Percentiles rank a stretch among this genome's conserved stretches.
Evolutionary conservation across 2,888 invertebrate genomes (phyloP).

Genomic region (Eupithecia centaureata): DNA sequence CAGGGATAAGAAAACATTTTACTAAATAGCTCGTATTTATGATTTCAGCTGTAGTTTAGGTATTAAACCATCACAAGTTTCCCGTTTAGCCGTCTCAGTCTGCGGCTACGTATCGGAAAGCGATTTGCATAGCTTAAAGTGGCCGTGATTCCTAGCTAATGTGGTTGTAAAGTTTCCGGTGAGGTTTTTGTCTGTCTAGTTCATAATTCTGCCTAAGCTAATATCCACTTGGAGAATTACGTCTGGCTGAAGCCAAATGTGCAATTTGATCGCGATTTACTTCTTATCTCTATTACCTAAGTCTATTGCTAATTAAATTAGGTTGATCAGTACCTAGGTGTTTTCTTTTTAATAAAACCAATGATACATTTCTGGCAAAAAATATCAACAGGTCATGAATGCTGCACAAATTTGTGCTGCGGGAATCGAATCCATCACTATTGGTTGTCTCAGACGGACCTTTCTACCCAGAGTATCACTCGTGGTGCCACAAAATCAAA

Average conservation of each 20-base stretch:
- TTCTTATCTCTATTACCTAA: background rate
- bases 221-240: conserved; percentile 12
- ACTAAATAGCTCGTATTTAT: too few relatives aligned
- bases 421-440: too few relatives aligned
- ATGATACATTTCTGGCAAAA: too few relatives aligned
- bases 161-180: conserved; percentile 40
- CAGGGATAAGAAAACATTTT: too few relatives aligned
- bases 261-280: background rate
- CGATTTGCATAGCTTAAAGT: conserved; percentile 59
- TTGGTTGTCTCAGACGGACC: background rate
- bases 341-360: background rate
- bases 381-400: too few relatives aligned
- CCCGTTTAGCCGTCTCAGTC: conserved; percentile 18
- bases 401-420: too few relatives aligned
- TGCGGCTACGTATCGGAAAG: conserved; percentile 52
- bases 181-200: conserved; percentile 44
- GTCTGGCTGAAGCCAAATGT: conserved; percentile 7
- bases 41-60: background rate
- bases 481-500: too few relatives aligned
- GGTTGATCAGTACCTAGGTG: background rate
- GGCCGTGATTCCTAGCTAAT: conserved; percentile 40
- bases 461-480: too few relatives aligned
- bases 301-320: too few relatives aligned
- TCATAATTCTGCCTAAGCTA: conserved; percentile 30
- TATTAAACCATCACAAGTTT: conserved; percentile 1